Conservation (phyloP, 2,113 vertebrate genomes). For the Pontoporia blainvillei region DNA sequence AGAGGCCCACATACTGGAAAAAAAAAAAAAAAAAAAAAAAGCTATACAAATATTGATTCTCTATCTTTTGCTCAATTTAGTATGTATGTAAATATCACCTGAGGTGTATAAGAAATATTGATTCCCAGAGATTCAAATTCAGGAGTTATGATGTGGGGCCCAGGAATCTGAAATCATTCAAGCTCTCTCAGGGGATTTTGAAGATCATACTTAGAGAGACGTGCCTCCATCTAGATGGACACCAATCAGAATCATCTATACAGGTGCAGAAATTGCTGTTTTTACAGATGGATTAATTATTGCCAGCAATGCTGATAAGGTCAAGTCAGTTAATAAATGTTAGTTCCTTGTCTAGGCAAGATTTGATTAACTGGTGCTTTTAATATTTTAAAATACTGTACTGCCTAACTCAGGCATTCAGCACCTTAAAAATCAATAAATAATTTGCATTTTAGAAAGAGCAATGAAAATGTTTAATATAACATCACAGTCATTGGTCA, state of each 20-base stretch:
- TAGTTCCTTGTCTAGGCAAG: neutral
- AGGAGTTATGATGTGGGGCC: neutral
- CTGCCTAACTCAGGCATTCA: neutral
- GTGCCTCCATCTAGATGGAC: neutral
- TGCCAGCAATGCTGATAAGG: neutral
- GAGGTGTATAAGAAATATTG: neutral
- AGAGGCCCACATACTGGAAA: too few relatives aligned
- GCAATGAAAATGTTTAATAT: constrained; percentile 34
- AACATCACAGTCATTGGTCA: neutral
- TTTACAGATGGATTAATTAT: constrained; percentile 18
- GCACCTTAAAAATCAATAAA: constrained; percentile 57
- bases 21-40: too few relatives aligned
- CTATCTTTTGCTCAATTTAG: neutral
- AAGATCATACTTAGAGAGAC: neutral
- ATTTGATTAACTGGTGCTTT: constrained; percentile 56
- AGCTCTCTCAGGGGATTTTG: neutral
- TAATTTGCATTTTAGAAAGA: constrained; percentile 55
- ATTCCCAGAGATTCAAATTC: neutral
- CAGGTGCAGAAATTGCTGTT: neutral
- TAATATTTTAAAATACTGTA: constrained; percentile 42
- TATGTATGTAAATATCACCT: neutral
- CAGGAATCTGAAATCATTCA: neutral
- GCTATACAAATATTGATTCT: too few relatives aligned
- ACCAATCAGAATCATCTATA: neutral
- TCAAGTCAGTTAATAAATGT: constrained; percentile 43